Evolutionary conservation across 2,888 invertebrate species (phyloP), one percentile per base, ranked within the genome.

Genomic region (Aporophyla lueneburgensis): DNA sequence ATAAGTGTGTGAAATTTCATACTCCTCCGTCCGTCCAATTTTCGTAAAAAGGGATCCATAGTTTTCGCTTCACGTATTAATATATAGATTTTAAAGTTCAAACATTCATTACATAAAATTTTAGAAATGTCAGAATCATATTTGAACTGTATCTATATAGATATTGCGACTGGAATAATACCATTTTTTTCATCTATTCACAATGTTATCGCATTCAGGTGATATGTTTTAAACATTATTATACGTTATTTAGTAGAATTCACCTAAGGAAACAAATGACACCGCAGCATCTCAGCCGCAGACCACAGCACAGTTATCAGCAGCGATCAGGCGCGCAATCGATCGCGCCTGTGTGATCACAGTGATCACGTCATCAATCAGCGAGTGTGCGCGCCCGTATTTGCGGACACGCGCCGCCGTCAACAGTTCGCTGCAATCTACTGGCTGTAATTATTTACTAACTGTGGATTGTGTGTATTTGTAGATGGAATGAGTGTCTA

Each of bases 281-380:
- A 16, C 27, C 43, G 19, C 27, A 53, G 54, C 59, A 54, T 61
- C 68, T 69, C 40, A 49, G 27, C 27, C n/a, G 33, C 56, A 33
- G 24, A 43, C 2, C 27, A n/a, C 62, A 56, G 77, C 12, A 12
- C 27, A 54, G 33, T 14, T 61, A 61, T 70, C 59, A 53, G 43
- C 21, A 16, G 21, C 49, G 43, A 74, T 62, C 62, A 49, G 69
- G 46, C 33, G 33, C 59, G 69, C 76, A 56, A 69, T 80, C 67
- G 79, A 74, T 80, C 73, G 80, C 76, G 68, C 43, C 63, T 33
- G 67, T 76, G 83, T 72, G 80, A 87, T 81, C 85, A 54, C 71
- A 74, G 75, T 81, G 87, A 87, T 88, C 87, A 76, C 71, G 80
- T 85, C 81, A 87, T 88, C 88, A 87, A 79, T 87, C 86, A 87